These are phyloP conservation scores for Epinotia bilunana DNA, from an alignment of 2,888 invertebrate species.

Conservation along the genomic window DNA sequence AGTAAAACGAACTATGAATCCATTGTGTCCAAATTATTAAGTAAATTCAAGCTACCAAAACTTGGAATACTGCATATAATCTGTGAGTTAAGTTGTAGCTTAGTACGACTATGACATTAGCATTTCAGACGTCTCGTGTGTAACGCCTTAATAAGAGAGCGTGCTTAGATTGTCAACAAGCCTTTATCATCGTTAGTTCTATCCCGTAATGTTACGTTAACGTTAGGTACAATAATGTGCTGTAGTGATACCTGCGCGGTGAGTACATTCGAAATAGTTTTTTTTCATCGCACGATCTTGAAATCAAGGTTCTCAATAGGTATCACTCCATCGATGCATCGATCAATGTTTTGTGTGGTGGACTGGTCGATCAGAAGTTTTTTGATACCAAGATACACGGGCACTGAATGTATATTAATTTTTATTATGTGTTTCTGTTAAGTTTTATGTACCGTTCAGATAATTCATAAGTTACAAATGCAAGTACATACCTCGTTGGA, in stretches of 20 bases:
- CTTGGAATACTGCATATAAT: neutral
- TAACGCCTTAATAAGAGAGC: conserved; percentile 34
- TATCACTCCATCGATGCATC: too few species aligned
- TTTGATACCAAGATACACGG: too few species aligned
- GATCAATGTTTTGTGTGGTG: too few species aligned
- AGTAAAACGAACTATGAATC: neutral
- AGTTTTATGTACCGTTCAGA: too few species aligned
- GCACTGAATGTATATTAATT: too few species aligned
- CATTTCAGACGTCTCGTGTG: conserved; percentile 17
- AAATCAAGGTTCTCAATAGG: too few species aligned
- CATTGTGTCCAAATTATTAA: neutral
- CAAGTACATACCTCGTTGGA: too few species aligned
- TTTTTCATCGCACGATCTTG: neutral
- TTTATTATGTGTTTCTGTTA: too few species aligned
- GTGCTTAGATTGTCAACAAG: conserved; percentile 30
- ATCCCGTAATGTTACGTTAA: neutral
- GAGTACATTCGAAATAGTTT: neutral
- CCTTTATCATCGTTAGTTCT: conserved; percentile 18
- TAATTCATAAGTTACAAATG: too few species aligned
- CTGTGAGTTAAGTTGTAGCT: conserved; percentile 11
- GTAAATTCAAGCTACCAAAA: neutral
- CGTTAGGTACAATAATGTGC: too few species aligned
- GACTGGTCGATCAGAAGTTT: too few species aligned
- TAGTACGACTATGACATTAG: conserved; percentile 23
- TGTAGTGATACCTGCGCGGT: neutral